Evolutionary conservation across 2,888 invertebrate genomes (phyloP), one percentile per base, ranked within the genome.

Genomic region (Crioceris asparagi): DNA sequence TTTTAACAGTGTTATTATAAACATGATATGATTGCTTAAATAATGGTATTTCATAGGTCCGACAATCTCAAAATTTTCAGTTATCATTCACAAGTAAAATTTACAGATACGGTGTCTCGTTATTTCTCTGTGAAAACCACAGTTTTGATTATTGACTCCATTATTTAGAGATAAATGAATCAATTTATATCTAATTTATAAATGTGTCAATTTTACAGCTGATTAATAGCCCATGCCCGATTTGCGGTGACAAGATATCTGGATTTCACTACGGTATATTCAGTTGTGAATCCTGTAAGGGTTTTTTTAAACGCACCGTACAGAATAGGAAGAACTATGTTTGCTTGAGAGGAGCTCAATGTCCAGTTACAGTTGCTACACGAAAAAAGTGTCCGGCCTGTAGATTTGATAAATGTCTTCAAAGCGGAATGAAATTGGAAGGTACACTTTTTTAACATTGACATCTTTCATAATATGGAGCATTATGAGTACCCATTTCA

Each of bases 221-320:
- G 5, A 90, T 90, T 48, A 88, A 88, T 62, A 90, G 91, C 50
- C 92, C 92, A 0, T 93, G 93, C 58, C 92, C 93, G 10, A 91
- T 93, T 38, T 93, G 93, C 63, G 91, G 90, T 3, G 93, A 93
- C 66, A 88, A 91, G 62, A 92, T 92, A 60, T 90, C 90, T 51
- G 92, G 96, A 17, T 96, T 94, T 68, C 96, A 96, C 66, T 96
- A 96, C 65, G 96, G 96, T 25, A 94, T 94, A 53, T 94, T 93
- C 69, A 93, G 92, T 8, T 96, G 96, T 67, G 96, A 96, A 62
- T 91, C 91, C 14, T 96, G 96, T 67, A 96, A 96, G 66, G 94
- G 94, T 2, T 96, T 96, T 70, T 96, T 96, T 70, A 96, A 96
- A 66, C 74, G 96, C 43, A 96, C 94, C 14, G 94, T 96, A n/a